These are phyloP conservation scores for Sinocyclocheilus maitianheensis DNA, from an alignment of 2,113 vertebrate genomes.

Conservation along the genomic window DNA sequence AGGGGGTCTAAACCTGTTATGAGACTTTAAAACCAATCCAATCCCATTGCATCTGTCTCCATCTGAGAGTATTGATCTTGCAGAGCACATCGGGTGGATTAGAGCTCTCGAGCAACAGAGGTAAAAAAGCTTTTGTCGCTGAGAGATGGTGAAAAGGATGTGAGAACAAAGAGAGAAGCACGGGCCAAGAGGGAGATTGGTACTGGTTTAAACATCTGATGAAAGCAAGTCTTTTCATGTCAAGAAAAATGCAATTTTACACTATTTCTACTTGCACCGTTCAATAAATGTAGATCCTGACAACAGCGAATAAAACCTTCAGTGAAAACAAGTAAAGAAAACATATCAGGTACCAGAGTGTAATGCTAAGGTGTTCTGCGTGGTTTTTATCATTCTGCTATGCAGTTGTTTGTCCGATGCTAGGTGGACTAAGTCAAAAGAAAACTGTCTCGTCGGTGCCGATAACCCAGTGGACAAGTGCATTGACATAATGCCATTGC, in stretches of 20 bases:
- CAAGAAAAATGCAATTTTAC: slow-evolving; percentile 63
- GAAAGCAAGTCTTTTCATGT: slow-evolving; percentile 52
- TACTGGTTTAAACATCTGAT: slow-evolving; percentile 27
- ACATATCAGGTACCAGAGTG: not conserved
- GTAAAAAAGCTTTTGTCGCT: slow-evolving; percentile 43
- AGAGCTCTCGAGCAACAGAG: slow-evolving; percentile 38
- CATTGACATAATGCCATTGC: too few relatives aligned
- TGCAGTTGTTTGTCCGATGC: not conserved
- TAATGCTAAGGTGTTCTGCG: not conserved
- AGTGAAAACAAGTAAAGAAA: not conserved
- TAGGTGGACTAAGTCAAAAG: too few relatives aligned
- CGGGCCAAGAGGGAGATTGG: slow-evolving; percentile 20
- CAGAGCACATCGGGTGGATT: slow-evolving; percentile 55
- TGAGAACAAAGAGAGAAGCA: slow-evolving; percentile 35
- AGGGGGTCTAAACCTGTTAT: slow-evolving; percentile 28
- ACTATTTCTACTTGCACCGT: slow-evolving; percentile 57
- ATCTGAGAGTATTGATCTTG: slow-evolving; percentile 62
- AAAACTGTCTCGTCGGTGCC: too few relatives aligned
- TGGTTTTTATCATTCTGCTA: not conserved
- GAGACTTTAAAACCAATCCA: slow-evolving; percentile 56
- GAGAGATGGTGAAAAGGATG: slow-evolving; percentile 9
- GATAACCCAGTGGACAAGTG: too few relatives aligned
- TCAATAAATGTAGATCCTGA: slow-evolving; percentile 23
- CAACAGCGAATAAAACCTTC: not conserved
- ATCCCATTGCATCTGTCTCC: slow-evolving; percentile 47